Percentiles rank a stretch among this genome's conserved stretches.
These are phyloP conservation scores for Smittia aterrima DNA, from an alignment of 2,888 invertebrate genomes.

Conservation along the genomic window DNA sequence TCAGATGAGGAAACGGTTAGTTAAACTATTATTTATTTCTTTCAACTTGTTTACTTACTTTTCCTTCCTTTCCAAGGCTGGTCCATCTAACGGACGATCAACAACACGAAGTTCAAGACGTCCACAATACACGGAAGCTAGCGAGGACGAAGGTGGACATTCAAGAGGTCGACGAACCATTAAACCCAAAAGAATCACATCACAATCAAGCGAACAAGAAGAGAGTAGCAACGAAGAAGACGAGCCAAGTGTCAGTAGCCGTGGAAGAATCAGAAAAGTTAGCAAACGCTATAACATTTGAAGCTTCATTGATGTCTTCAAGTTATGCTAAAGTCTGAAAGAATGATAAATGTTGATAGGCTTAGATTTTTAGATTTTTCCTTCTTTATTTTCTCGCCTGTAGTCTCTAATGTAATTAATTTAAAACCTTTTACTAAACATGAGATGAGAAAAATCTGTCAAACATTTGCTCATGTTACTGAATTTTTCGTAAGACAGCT, in stretches of 20 bases:
- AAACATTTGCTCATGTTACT: too few relatives aligned
- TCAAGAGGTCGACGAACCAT: conserved; percentile 27
- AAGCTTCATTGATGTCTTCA: background rate
- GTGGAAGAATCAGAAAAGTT: conserved; percentile 75
- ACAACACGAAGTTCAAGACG: conserved; percentile 54
- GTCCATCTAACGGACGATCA: conserved; percentile 35
- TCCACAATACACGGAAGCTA: conserved; percentile 62
- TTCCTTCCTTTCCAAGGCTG: conserved; percentile 6
- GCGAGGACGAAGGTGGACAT: conserved; percentile 54
- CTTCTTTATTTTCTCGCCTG: too few relatives aligned
- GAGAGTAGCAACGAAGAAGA: conserved; percentile 47
- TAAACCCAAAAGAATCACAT: background rate
- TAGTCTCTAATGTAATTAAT: too few relatives aligned
- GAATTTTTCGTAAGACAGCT: too few relatives aligned
- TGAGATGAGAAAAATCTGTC: too few relatives aligned
- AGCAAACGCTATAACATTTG: background rate
- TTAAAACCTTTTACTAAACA: too few relatives aligned
- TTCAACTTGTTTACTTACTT: background rate
- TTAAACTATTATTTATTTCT: background rate
- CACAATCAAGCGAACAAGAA: conserved; percentile 44
- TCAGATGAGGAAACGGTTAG: conserved; percentile 42
- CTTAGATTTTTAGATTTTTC: too few relatives aligned
- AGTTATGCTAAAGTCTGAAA: too few relatives aligned
- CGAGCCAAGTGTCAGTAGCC: conserved; percentile 67
- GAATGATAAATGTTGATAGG: too few relatives aligned